Evolutionary conservation across 1,140 invertebrate genomes (phyloP).

Genomic region (Solenopsis fugax): DNA sequence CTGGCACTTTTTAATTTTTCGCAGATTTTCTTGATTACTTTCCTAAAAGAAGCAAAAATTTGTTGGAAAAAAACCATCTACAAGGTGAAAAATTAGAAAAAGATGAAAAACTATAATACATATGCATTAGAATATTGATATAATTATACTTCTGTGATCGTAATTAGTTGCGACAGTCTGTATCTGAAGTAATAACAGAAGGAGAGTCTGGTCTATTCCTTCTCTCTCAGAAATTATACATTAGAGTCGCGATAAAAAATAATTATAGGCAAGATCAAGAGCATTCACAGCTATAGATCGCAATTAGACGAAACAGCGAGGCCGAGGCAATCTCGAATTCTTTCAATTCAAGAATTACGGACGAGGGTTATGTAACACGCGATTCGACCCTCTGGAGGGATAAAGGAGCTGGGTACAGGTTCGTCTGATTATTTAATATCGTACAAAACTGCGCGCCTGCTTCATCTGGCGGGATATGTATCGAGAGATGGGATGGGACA

Average conservation of each 20-base stretch:
- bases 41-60: no score
- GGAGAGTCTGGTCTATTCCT: not conserved
- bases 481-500: constrained; percentile 68
- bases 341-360: constrained; percentile 66
- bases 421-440: constrained; percentile 83
- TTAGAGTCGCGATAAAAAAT: not conserved
- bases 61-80: no score
- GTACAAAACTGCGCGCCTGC: constrained; percentile 77
- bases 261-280: constrained; percentile 5
- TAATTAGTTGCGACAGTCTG: not conserved
- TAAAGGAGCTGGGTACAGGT: constrained; percentile 68
- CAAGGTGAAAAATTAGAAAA: no score
- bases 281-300: constrained; percentile 12
- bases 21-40: no score
- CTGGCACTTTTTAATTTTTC: no score
- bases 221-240: not conserved
- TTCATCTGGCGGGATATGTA: constrained; percentile 77
- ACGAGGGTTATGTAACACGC: constrained; percentile 80
- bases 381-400: constrained; percentile 77
- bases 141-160: not conserved
- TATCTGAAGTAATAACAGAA: not conserved
- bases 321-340: constrained; percentile 49
- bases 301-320: constrained; percentile 33
- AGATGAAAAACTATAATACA: no score
- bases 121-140: not conserved